phyloP scores from a whole-genome alignment of 2,797 vertebrate species.

The Menidia menidia region DNA sequence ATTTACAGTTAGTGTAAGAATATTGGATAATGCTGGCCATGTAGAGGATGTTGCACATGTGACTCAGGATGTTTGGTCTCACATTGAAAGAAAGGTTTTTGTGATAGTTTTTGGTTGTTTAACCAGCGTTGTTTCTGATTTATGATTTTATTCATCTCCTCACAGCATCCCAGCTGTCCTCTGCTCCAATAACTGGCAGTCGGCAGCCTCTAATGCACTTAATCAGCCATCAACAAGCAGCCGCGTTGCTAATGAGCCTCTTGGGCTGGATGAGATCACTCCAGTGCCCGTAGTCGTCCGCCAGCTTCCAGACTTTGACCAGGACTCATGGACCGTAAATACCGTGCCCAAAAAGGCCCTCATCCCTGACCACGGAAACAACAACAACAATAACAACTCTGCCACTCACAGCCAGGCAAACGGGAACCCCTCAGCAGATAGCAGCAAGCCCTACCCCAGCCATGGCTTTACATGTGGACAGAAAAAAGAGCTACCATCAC shows the following conservation, averaged over 20 bases:
- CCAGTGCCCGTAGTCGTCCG: slow-evolving; percentile 21
- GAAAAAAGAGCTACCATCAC: slow-evolving; percentile 1
- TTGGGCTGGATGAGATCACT: slow-evolving; percentile 34
- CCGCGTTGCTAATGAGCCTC: slow-evolving; percentile 28
- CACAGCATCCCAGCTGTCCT: slow-evolving; percentile 90
- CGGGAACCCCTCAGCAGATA: neutral
- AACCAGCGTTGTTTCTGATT: neutral
- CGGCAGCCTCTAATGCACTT: slow-evolving; percentile 66
- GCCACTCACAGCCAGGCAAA: neutral
- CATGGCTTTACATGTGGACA: slow-evolving; percentile 1
- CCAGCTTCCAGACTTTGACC: slow-evolving; percentile 64
- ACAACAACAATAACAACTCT: slow-evolving; percentile 65
- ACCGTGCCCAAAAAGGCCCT: neutral
- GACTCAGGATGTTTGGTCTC: slow-evolving; percentile 2
- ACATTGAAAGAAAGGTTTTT: slow-evolving; percentile 9
- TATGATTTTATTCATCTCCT: slow-evolving; percentile 15
- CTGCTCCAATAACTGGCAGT: slow-evolving; percentile 91
- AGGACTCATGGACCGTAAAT: slow-evolving; percentile 55
- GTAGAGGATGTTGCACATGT: neutral
- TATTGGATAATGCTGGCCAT: too few species aligned
- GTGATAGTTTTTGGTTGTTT: slow-evolving; percentile 4
- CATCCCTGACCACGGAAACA: slow-evolving; percentile 28
- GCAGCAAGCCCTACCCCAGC: neutral
- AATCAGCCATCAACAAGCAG: slow-evolving; percentile 36
- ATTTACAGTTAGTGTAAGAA: too few species aligned